Evolutionary conservation across 2,888 invertebrate species (phyloP), one percentile per base, ranked within the genome.

Genomic region (Torymus tubicola): DNA sequence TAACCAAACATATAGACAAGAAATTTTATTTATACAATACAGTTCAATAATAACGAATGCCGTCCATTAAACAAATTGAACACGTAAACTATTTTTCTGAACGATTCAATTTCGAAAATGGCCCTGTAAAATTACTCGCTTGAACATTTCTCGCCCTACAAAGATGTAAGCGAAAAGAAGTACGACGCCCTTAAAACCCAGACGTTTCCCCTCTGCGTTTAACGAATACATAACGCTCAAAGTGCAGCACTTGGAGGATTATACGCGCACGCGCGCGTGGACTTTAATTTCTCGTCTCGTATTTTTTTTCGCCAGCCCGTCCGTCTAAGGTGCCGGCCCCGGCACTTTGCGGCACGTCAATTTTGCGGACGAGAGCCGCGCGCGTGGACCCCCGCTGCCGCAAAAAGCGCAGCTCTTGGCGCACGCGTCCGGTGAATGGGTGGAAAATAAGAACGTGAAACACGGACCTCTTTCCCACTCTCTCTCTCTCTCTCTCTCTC

Each of bases 341-440:
- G 8, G 42, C 42, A 42, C 42, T 42, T 42, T 42, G 42, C 42
- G 42, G 42, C 42, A 1, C 42, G 42, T 42, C 42, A 42, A 42
- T 42, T 42, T 42, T 42, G 42, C 31, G 5, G 50, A 53, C n/a
- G 18, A 13, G 52, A 11, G 18, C 53, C 10, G 10, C 72, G 18
- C 61, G n/a, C 16, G 42, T 12, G 52, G 16, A 65, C 50, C 31
- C 31, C n/a, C n/a, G n/a, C 24, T 1, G 1, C n/a, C 16, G 18
- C 3, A 64, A 72, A 72, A 63, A 42, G 73, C 24, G 73, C 64
- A 73, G 57, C 73, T 74, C 50, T 74, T 74, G 31, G 73, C 18
- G 18, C 42, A 42, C 53, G 16, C 50, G 64, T 16, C 3, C 50
- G 52, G 42, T 50, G 55, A 63, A 72, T 72, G 72, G 55, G 16